Base-by-base conservation (phyloP, 2,888 invertebrate genomes). In the Clepsis dumicolana region DNA sequence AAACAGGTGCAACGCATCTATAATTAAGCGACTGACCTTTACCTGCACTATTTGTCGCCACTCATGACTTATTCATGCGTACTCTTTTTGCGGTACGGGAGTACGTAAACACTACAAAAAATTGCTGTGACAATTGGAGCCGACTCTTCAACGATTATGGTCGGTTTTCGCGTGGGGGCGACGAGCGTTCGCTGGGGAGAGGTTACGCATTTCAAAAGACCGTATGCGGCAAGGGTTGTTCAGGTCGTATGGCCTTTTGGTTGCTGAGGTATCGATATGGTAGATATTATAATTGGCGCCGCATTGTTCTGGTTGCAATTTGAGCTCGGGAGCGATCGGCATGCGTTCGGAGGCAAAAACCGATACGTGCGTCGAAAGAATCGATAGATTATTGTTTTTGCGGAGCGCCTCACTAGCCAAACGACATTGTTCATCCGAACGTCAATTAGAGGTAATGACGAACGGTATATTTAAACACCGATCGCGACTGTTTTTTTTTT, bases 381-480 rank as follows among this genome's bases (percentile, higher is more conserved):
- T 89, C 90, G 88, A 90, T 91, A 91, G 89, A 88, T 89, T 88
- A 87, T 77, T 75, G 86, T 91, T 92, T 91, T 91, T 91, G 88
- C 78, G 73, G 75, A 75, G 76, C 80, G 76, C 80, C 76, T 75
- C 83, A 84, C 88, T 90, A 88, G 88, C 78, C 76, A 71, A 76
- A 83, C 86, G 84, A 89, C 91, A 89, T 91, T 90, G 90, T 91
- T 87, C 80, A 71, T 73, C 77, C 74, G 80, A 80, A 89, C 88
- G 90, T 91, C 91, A 93, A 93, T 93, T 93, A 93, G 86, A 77
- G 86, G 81, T 91, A 92, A 91, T 91, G 90, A 91, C 87, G 87
- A 82, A 85, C 83, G 77, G 80, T 78, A 84, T 86, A 86, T 86
- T 87, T 84, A 82, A 85, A 82, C 77, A 78, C 72, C 73, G 72